Conservation (phyloP, 2,113 vertebrate species). For the Sterrhoptilus dennistouni region DNA sequence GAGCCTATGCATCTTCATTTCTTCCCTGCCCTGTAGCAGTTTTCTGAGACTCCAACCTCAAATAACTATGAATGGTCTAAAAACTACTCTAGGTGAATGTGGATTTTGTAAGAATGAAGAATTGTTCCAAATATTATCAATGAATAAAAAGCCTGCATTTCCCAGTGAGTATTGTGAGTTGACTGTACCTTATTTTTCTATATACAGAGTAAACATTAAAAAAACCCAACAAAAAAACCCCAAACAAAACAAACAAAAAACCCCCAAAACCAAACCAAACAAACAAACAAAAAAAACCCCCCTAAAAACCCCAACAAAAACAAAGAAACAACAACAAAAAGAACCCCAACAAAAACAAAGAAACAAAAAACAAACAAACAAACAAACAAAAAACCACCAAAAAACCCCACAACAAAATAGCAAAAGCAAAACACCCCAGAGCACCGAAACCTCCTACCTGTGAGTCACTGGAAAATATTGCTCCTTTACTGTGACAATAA, state of each 20-base stretch:
- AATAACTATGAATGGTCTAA: conserved; percentile 14
- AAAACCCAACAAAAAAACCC: background rate
- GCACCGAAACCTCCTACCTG: background rate
- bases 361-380: background rate
- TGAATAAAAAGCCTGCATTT: background rate
- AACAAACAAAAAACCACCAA: background rate
- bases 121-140: background rate
- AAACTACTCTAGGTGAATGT: background rate
- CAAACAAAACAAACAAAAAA: background rate
- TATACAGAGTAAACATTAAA: background rate
- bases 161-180: background rate
- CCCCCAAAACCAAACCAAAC: background rate
- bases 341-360: background rate
- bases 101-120: conserved; percentile 3
- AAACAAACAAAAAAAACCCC: too few species aligned
- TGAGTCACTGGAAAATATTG: background rate
- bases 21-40: conserved; percentile 6
- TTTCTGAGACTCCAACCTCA: conserved; percentile 9
- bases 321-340: background rate
- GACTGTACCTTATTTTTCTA: background rate
- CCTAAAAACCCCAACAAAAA: background rate
- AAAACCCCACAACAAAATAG: background rate
- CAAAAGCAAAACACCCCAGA: background rate
- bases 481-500: background rate
- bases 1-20: conserved; percentile 36